Conservation (phyloP, 2,797 vertebrate genomes). For the Rhynchotus rufescens region DNA sequence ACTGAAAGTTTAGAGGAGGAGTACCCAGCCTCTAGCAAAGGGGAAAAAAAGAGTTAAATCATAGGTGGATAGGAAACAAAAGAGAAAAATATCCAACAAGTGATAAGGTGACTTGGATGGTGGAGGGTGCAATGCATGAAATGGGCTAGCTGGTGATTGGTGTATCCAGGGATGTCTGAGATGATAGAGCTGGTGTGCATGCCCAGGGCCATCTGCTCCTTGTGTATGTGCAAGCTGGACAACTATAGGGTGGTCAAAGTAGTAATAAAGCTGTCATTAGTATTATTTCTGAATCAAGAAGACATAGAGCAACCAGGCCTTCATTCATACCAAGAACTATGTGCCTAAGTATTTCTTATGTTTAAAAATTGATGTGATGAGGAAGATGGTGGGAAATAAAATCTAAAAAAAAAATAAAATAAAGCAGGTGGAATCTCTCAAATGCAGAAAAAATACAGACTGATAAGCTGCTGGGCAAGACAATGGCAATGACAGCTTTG, state of each 20-base stretch:
- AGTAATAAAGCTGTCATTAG: background rate
- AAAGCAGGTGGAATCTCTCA: background rate
- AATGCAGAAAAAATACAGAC: background rate
- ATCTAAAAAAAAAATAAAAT: no score
- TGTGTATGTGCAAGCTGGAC: rapidly evolving
- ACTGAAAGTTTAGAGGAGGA: background rate
- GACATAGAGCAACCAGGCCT: background rate
- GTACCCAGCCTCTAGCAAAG: background rate
- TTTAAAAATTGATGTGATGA: background rate
- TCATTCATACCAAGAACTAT: background rate
- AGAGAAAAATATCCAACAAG: background rate
- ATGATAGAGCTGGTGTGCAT: background rate
- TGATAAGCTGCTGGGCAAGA: conserved; percentile 10
- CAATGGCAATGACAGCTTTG: background rate
- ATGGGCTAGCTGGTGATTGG: background rate
- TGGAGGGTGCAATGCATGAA: background rate
- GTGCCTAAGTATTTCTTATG: background rate
- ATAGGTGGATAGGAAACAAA: background rate
- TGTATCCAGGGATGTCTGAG: rapidly evolving
- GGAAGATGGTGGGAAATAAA: background rate
- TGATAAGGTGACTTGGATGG: background rate
- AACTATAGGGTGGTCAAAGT: background rate
- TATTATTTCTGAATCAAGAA: background rate
- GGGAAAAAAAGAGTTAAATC: background rate
- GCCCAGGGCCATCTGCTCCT: background rate